Evolutionary conservation across 2,888 invertebrate genomes (phyloP), one percentile per base, ranked within the genome.

Genomic region (Spisula solida): DNA sequence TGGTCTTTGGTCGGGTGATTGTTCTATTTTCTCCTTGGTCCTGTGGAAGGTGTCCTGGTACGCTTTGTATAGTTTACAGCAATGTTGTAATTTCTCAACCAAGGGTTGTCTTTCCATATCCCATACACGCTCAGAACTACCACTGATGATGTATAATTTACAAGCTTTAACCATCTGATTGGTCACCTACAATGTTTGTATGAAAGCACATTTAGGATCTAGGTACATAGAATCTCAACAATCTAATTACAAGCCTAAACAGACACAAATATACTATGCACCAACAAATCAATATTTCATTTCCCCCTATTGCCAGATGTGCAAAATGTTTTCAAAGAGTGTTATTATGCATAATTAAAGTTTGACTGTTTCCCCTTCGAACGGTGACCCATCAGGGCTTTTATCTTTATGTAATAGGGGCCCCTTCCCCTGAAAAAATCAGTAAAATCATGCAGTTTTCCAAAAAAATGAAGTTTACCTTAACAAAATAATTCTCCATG

Each of bases 21-120:
- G 90, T 78, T 95, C 95, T 85, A 96, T 95, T 86, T 95, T 95
- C 88, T 94, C 88, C 86, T 96, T 96, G 6, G 95, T 95, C 98
- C 97, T 97, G 88, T 97, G 97, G 93, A 97, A 98, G 87, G 97
- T 97, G 60, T 97, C 96, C 92, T 97, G 97, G 92, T 98, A 98
- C 82, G 97, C 97, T 66, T 97, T 96, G 93, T 97, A 97, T 10
- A 98, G 96, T 55, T 94, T 93, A 60, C 96, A 94, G 89, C 97
- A 97, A 89, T 96, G 94, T 98, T 97, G 97, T 97, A 96, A 93
- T 88, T 95, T 96, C 55, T 91, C 89, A 47, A 95, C 89, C 20
- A 96, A 87, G 18, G 93, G 93, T 48, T 92, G 89, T 18, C 94
- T 91, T 1, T 93, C 92, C 92, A 95, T 95, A 41, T 95, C 96